Base-by-base conservation (phyloP, 1,140 invertebrate species). In the Anoplolepis gracilipes region DNA sequence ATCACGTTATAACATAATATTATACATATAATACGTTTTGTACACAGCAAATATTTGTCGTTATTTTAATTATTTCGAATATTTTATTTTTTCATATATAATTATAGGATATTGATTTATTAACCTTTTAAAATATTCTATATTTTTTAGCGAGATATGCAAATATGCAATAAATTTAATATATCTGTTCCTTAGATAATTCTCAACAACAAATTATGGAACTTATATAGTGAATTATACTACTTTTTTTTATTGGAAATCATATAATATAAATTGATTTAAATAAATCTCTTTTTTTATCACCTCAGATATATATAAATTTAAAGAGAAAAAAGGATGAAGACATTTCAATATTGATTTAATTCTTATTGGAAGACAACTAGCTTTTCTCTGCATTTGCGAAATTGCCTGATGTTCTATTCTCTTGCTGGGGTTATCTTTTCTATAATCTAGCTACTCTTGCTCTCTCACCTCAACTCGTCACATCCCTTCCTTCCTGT, bases 371-470 rank as follows among this genome's bases (percentile, higher is more conserved):
- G n/a, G 30, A 13, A 28, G 8, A 67, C 13, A 46, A 39, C 11
- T n/a, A n/a, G n/a, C 22, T 62, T 11, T 33, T 39, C 8, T 49
- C 0, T 16, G 30, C 13, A 55, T 39, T 19, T 22, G 49, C 19
- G 46, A 79, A 67, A 57, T 78, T 62, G 28, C 49, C 46, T 79
- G 62, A 67, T 67, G 67, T 55, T 77, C 46, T 33, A 76, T 69
- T 16, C 46, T 49, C 46, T 84, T n/a, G 16, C 62, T 72, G 42
- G 42, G 33, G 19, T 64, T 67, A 42, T 76, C 42, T 39, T 64
- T 84, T 76, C 57, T 53, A 77, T 77, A 77, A 76, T 64, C 72
- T 84, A 75, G 10, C 33, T 55, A 19, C 70, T 62, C 30, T 10
- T 39, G 13, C 70, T 76, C 55, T 76, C 55, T 22, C 55, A 59